A percentile compares a stretch with the other conserved stretches of the same genome.
Conservation (phyloP, 2,888 invertebrate genomes). For the Pyrocoelia pectoralis region DNA sequence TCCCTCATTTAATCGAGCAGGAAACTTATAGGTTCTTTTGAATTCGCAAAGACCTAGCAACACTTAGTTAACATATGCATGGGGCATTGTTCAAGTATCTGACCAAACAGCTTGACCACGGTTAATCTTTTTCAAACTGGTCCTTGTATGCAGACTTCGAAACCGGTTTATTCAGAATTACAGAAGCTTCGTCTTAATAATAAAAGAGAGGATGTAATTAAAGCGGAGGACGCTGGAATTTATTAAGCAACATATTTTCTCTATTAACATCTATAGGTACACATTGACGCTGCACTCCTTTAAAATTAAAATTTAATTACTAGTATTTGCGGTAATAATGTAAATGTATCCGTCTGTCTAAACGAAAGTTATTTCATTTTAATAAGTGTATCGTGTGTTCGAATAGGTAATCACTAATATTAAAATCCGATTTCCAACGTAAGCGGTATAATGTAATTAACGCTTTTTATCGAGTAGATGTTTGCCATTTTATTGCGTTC, state of each 20-base stretch:
- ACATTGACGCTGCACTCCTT: too few species aligned
- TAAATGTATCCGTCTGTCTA: too few species aligned
- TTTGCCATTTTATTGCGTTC: too few species aligned
- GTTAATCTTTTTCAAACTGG: slow-evolving; percentile 32
- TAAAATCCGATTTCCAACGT: too few species aligned
- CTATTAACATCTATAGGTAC: too few species aligned
- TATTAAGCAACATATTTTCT: background rate
- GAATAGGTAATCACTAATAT: too few species aligned
- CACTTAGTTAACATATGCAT: slow-evolving; percentile 24
- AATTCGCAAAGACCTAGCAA: slow-evolving; percentile 31
- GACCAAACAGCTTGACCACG: slow-evolving; percentile 31
- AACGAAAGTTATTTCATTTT: too few species aligned
- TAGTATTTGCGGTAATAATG: too few species aligned
- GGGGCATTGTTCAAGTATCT: slow-evolving; percentile 27
- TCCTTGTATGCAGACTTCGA: slow-evolving; percentile 28
- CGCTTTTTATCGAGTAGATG: too few species aligned
- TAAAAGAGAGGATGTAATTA: slow-evolving; percentile 23
- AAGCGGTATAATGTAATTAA: too few species aligned
- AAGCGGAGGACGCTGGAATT: background rate
- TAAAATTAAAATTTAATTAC: too few species aligned
- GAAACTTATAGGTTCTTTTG: slow-evolving; percentile 40
- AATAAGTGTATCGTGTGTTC: too few species aligned
- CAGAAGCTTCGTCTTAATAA: slow-evolving; percentile 21
- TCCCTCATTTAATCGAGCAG: slow-evolving; percentile 34
- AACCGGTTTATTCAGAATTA: slow-evolving; percentile 30